Conservation (phyloP, 2,888 invertebrate genomes). For the Lasioglossum morio region DNA sequence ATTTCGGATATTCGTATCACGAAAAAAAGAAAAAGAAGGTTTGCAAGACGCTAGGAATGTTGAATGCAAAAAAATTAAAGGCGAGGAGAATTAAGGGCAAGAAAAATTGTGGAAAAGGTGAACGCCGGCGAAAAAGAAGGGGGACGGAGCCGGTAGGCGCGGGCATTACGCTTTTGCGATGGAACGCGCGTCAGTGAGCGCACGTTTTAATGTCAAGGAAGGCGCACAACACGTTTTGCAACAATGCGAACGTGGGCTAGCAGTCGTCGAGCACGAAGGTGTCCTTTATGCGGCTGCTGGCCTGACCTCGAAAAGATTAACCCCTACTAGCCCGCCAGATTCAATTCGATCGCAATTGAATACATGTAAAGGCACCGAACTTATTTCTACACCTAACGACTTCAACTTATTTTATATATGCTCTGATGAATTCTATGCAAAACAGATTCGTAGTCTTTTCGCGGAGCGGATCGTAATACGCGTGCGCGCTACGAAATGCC, state of each 20-base stretch:
- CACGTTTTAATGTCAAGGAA: conserved; percentile 74
- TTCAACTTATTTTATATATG: no score
- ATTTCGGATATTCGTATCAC: no score
- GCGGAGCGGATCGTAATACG: neutral
- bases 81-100: no score
- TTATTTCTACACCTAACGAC: no score
- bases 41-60: no score
- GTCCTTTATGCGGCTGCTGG: conserved; percentile 38
- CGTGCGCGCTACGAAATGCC: neutral
- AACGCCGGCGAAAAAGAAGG: conserved; percentile 19
- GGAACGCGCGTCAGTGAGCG: conserved; percentile 65
- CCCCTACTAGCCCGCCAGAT: conserved; percentile 27
- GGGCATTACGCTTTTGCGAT: conserved; percentile 67
- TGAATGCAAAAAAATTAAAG: no score
- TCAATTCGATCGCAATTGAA: neutral
- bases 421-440: no score
- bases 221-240: conserved; percentile 64
- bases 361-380: no score
- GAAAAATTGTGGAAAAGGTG: conserved; percentile 20
- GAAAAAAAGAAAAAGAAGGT: no score
- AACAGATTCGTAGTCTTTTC: neutral
- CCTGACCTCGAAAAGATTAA: conserved; percentile 55
- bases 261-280: conserved; percentile 26
- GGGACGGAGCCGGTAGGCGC: conserved; percentile 53
- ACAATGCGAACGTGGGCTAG: conserved; percentile 67